These are phyloP conservation scores for Tryphoninae sp. DNA, from an alignment of 2,888 invertebrate species.

Conservation along the genomic window DNA sequence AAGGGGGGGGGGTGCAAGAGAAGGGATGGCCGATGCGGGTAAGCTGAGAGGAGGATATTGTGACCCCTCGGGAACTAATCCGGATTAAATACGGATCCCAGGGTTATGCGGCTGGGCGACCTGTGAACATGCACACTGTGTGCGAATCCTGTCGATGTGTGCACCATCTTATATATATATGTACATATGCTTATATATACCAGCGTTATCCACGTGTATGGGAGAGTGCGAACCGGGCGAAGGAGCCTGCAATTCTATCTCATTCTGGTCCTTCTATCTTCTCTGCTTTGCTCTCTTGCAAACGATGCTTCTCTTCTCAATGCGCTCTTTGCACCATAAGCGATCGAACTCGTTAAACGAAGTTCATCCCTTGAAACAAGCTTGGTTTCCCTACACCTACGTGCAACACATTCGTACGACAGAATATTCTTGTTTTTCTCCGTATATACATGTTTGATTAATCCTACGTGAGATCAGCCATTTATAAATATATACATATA, in stretches of 20 bases:
- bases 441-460: background rate
- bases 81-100: conserved; percentile 80
- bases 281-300: conserved; percentile 26
- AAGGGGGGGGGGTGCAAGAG: conserved; percentile 54
- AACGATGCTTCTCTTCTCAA: conserved; percentile 56
- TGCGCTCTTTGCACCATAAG: conserved; percentile 69
- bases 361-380: conserved; percentile 68
- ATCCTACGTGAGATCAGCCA: background rate
- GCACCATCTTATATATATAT: conserved; percentile 26
- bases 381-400: background rate
- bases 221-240: conserved; percentile 3
- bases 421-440: conserved; percentile 23
- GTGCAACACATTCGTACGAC: background rate
- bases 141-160: conserved; percentile 42
- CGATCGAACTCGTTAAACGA: conserved; percentile 71
- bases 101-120: conserved; percentile 77
- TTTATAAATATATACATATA: background rate
- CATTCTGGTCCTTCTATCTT: conserved; percentile 44
- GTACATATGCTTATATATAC: conserved; percentile 16
- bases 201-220: conserved; percentile 28
- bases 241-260: conserved; percentile 25
- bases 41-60: conserved; percentile 77
- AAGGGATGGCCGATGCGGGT: conserved; percentile 67
- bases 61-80: conserved; percentile 80
- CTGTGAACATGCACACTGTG: conserved; percentile 73